Conservation (phyloP, 1,140 invertebrate species). For the Euschistus heros region DNA sequence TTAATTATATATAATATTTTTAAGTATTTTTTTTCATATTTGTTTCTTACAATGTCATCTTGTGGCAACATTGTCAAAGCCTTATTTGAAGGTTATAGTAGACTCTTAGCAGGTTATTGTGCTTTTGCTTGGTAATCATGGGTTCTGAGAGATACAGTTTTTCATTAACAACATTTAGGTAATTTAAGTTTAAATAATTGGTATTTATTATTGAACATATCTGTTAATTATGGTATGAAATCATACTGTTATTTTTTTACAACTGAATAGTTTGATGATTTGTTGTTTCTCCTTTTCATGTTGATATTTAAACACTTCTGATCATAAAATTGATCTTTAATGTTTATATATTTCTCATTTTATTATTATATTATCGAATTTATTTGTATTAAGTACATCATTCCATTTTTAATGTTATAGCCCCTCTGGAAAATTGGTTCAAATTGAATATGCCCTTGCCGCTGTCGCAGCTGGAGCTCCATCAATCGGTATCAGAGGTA, state of each 20-base stretch:
- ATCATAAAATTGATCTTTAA: background rate
- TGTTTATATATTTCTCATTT: background rate
- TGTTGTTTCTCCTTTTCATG: background rate
- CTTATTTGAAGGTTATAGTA: background rate
- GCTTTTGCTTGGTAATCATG: conserved; percentile 13
- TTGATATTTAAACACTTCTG: background rate
- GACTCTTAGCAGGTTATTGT: background rate
- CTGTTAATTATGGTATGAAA: too few relatives aligned
- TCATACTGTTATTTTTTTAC: too few relatives aligned
- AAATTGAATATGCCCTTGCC: conserved; percentile 99
- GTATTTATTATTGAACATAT: too few relatives aligned
- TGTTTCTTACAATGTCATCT: background rate
- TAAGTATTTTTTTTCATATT: too few relatives aligned
- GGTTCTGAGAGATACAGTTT: conserved; percentile 96
- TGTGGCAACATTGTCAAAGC: background rate
- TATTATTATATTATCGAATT: too few relatives aligned
- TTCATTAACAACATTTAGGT: conserved; percentile 97
- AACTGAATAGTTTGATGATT: too few relatives aligned
- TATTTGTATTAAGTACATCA: background rate
- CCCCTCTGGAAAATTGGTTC: conserved; percentile 97
- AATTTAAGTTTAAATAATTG: conserved; percentile 33
- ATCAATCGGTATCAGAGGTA: conserved; percentile 96
- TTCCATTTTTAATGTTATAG: conserved; percentile 44
- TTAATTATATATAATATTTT: too few relatives aligned
- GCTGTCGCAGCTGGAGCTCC: conserved; percentile 97